Evolutionary conservation across 2,113 vertebrate species (phyloP).

Genomic region (Carassius carassius): DNA sequence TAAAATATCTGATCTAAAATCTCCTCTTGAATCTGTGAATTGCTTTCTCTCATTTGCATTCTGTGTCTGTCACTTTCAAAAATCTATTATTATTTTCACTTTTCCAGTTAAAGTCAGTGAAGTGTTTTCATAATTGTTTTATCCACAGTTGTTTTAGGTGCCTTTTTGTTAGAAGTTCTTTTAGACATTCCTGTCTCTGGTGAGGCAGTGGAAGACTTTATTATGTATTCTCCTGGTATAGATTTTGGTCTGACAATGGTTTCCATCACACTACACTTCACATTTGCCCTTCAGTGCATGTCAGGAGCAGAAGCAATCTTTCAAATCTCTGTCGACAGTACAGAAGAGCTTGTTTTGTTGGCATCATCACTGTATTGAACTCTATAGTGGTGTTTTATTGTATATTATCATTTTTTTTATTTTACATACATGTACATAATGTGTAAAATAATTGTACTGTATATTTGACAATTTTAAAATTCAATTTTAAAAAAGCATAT

Average conservation of each 20-base stretch:
- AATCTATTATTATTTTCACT: not conserved
- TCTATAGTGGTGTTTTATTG: not conserved
- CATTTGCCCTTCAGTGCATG: not conserved
- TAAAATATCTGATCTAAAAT: not conserved
- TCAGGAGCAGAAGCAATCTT: conserved; percentile 21
- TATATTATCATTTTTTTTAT: too few relatives aligned
- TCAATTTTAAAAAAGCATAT: too few relatives aligned
- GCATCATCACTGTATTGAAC: conserved; percentile 13
- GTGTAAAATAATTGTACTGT: too few relatives aligned
- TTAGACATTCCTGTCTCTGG: not conserved
- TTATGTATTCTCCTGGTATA: not conserved
- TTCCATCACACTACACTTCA: conserved; percentile 10
- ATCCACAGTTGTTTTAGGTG: not conserved
- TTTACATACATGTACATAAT: too few relatives aligned
- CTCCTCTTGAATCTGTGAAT: not conserved
- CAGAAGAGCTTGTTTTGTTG: not conserved
- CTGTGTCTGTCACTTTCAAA: not conserved
- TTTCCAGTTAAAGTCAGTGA: not conserved
- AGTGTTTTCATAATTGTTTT: too few relatives aligned
- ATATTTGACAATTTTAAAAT: too few relatives aligned
- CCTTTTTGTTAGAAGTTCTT: not conserved
- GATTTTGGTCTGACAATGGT: not conserved
- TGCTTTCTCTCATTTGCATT: not conserved
- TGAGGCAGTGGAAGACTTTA: not conserved
- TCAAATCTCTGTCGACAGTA: conserved; percentile 22